Percentiles rank a stretch among this genome's conserved stretches.
phyloP scores from a whole-genome alignment of 2,888 invertebrate genomes.

The Thelaira solivaga region DNA sequence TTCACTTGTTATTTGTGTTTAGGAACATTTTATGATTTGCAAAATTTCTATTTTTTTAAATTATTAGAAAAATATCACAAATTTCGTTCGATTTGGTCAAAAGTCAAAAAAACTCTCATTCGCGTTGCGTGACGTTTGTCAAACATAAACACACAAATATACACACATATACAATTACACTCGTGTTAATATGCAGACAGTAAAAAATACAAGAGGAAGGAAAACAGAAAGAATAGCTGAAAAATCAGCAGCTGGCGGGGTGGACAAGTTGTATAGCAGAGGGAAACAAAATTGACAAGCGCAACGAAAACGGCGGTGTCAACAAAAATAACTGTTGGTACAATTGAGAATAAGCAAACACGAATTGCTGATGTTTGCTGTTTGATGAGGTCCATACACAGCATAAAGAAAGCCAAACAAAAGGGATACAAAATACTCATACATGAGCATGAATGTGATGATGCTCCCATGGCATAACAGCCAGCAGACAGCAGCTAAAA shows the following conservation, averaged over 20 bases:
- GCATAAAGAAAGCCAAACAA: slow-evolving; percentile 27
- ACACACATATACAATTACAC: slow-evolving; percentile 51
- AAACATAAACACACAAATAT: slow-evolving; percentile 50
- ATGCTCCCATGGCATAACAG: slow-evolving; percentile 40
- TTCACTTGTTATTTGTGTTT: slow-evolving; percentile 51
- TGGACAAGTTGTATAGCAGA: slow-evolving; percentile 18
- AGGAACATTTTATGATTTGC: slow-evolving; percentile 64
- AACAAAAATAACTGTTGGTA: slow-evolving; percentile 58
- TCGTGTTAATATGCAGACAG: slow-evolving; percentile 54
- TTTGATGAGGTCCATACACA: slow-evolving; percentile 41
- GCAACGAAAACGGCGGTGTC: slow-evolving; percentile 62
- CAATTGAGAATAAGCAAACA: slow-evolving; percentile 45
- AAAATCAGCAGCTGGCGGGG: slow-evolving; percentile 22
- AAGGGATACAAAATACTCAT: slow-evolving; percentile 29
- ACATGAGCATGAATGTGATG: slow-evolving; percentile 25
- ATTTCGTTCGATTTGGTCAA: slow-evolving; percentile 67
- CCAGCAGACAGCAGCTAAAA: neutral
- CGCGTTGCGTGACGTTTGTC: slow-evolving; percentile 72
- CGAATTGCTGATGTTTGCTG: slow-evolving; percentile 24
- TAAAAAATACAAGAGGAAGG: slow-evolving; percentile 37
- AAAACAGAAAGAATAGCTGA: slow-evolving; percentile 33
- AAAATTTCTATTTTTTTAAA: slow-evolving; percentile 60
- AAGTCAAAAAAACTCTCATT: slow-evolving; percentile 71
- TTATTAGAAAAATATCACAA: slow-evolving; percentile 66
- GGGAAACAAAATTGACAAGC: slow-evolving; percentile 55